Evolutionary conservation across 2,113 vertebrate genomes (phyloP), one percentile per base, ranked within the genome.

Genomic region (Toxotes chatareus): DNA sequence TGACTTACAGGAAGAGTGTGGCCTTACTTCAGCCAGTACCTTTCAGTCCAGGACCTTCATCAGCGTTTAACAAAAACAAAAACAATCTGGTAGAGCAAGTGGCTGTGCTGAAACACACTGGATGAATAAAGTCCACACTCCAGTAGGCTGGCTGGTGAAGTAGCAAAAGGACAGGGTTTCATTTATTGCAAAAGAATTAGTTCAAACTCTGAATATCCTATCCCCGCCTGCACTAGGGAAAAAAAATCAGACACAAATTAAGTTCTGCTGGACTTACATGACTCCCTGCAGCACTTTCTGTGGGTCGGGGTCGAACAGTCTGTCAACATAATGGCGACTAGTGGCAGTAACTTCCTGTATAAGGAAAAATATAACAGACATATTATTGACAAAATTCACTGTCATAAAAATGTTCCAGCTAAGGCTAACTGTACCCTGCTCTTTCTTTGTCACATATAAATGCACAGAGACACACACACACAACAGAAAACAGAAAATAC

Each of bases 281-380:
- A 99, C 98, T 96, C 98, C 98, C 95, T 99, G 98, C 83, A 99
- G 96, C 90, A 99, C 98, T 91, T 99, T 99, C 92, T 99, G 97
- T 90, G 98, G 98, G 94, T 99, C 98, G 27, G 98, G 97, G 94
- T 99, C 98, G 92, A 99, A 99, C 90, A 99, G 95, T 93, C 98
- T 94, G 94, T 99, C 98, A 86, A 99, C 98, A 96, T 99, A 99
- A 95, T 99, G 98, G 89, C 98, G 98, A 95, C 98, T 99, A 78
- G 97, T 99, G 87, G 98, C 98, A 71, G 97, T 98, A 88, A 99
- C 98, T 95, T 99, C 98, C 98, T 99, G 95, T 42, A 71, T 73
- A 60, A 90, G 87, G 80, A 92, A 83, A 93, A 78, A 94, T 36
- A 79, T 27, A 67, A 61, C 14, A 72, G 4, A 64, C 51, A 65